Evolutionary conservation across 2,888 invertebrate species (phyloP).

Genomic region (Tenthredo livida): DNA sequence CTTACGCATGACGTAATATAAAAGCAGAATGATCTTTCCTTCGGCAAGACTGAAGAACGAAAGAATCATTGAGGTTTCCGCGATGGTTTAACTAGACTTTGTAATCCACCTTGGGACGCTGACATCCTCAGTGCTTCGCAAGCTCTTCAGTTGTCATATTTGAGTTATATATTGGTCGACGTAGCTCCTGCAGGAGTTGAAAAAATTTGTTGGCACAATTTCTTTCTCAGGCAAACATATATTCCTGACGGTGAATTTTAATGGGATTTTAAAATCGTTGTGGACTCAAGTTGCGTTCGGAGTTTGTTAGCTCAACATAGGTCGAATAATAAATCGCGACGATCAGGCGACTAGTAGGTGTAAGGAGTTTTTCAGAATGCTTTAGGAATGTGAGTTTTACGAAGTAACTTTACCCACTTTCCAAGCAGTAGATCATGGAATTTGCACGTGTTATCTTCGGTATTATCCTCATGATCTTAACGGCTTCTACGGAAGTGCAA

Average conservation of each 20-base stretch:
- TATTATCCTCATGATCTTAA: conserved; percentile 45
- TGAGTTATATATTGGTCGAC: not conserved
- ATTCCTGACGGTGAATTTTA: no score
- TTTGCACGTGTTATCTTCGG: conserved; percentile 39
- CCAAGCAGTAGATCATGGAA: conserved; percentile 12
- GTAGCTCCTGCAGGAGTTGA: no score
- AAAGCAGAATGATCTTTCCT: no score
- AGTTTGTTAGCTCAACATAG: not conserved
- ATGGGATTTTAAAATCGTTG: no score
- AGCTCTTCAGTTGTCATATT: not conserved
- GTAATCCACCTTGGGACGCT: not conserved
- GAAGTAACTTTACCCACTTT: not conserved
- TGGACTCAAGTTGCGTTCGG: not conserved
- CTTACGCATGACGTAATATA: no score
- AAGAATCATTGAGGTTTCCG: no score
- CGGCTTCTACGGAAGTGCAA: conserved; percentile 32
- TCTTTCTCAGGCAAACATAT: no score
- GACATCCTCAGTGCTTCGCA: not conserved
- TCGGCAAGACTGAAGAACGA: no score
- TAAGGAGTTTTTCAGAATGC: not conserved
- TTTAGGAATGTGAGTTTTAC: conserved; percentile 6
- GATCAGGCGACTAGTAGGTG: not conserved
- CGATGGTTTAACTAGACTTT: no score
- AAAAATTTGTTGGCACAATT: no score
- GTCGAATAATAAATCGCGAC: conserved; percentile 1